These are phyloP conservation scores for Matsumyia berberina DNA, from an alignment of 2,888 invertebrate genomes.

Conservation along the genomic window DNA sequence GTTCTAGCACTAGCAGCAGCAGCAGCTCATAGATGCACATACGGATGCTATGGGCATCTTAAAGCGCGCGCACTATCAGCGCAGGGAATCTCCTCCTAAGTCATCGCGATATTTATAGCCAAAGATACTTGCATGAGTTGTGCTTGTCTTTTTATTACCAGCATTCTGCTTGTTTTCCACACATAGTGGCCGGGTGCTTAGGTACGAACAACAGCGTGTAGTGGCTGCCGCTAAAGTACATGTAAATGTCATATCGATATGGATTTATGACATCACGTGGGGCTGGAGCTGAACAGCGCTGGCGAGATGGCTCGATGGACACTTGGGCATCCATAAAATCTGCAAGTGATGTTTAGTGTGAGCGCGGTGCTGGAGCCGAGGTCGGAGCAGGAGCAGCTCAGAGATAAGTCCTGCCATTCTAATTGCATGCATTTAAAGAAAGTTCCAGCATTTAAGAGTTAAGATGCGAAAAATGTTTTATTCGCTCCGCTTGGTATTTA, in stretches of 20 bases:
- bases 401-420: slow-evolving; percentile 74
- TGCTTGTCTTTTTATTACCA: slow-evolving; percentile 58
- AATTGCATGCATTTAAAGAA: slow-evolving; percentile 76
- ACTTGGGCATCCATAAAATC: slow-evolving; percentile 75
- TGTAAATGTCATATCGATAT: slow-evolving; percentile 79
- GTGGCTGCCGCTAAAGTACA: slow-evolving; percentile 79
- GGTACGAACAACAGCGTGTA: slow-evolving; percentile 77
- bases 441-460: slow-evolving; percentile 66
- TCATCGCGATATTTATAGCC: slow-evolving; percentile 76
- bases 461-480: slow-evolving; percentile 71
- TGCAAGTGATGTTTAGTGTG: slow-evolving; percentile 53
- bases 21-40: slow-evolving; percentile 73
- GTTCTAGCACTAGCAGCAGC: slow-evolving; percentile 27
- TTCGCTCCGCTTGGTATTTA: slow-evolving; percentile 53
- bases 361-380: slow-evolving; percentile 6
- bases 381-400: slow-evolving; percentile 18
- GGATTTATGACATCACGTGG: slow-evolving; percentile 78
- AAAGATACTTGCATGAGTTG: slow-evolving; percentile 73
- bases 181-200: slow-evolving; percentile 73
- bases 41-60: slow-evolving; percentile 73
- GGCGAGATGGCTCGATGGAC: slow-evolving; percentile 67
- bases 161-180: slow-evolving; percentile 65
- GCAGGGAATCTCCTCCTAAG: slow-evolving; percentile 75
- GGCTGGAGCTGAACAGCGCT: slow-evolving; percentile 62
- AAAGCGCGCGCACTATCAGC: slow-evolving; percentile 74